Base-by-base conservation (phyloP, 92 coral and sea anemone species). In the Nematostella vectensis region DNA sequence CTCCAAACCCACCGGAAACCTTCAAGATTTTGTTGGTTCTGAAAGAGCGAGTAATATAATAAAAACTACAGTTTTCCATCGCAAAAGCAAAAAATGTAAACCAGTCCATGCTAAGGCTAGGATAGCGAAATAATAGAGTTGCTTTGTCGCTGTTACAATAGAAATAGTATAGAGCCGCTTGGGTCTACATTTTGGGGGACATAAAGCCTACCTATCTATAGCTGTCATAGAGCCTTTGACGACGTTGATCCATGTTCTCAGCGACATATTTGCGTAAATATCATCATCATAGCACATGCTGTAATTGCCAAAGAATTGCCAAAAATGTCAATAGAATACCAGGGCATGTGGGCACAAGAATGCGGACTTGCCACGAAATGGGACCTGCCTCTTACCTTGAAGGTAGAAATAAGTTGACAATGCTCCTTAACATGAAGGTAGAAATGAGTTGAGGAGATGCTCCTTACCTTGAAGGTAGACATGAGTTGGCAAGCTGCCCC, bases 141-240 rank as follows among this genome's bases (percentile, higher is more conserved):
- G n/a, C n/a, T n/a, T n/a, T n/a, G n/a, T n/a, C n/a, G n/a, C n/a
- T n/a, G n/a, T n/a, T n/a, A n/a, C n/a, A n/a, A n/a, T n/a, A n/a
- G n/a, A n/a, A n/a, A n/a, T n/a, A n/a, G n/a, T n/a, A n/a, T n/a
- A n/a, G n/a, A n/a, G n/a, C n/a, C n/a, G n/a, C n/a, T n/a, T n/a
- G n/a, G n/a, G n/a, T n/a, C n/a, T n/a, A n/a, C n/a, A n/a, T n/a
- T n/a, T n/a, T n/a, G n/a, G n/a, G n/a, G n/a, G n/a, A n/a, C n/a
- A n/a, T n/a, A n/a, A n/a, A n/a, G n/a, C 50, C 27, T 59, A 91
- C 99, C 99, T 93, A 66, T 93, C 99, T 45, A 93, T 78, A 21
- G 79, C 82, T 11, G 74, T 67, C 74, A 75, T 80, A 69, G 87
- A 80, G 57, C 83, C 99, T 69, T 87, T 82, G 48, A 93, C 80